Percentiles rank a stretch among this genome's conserved stretches.
phyloP scores from a whole-genome alignment of 1,140 invertebrate genomes.

The Apis cerana region DNA sequence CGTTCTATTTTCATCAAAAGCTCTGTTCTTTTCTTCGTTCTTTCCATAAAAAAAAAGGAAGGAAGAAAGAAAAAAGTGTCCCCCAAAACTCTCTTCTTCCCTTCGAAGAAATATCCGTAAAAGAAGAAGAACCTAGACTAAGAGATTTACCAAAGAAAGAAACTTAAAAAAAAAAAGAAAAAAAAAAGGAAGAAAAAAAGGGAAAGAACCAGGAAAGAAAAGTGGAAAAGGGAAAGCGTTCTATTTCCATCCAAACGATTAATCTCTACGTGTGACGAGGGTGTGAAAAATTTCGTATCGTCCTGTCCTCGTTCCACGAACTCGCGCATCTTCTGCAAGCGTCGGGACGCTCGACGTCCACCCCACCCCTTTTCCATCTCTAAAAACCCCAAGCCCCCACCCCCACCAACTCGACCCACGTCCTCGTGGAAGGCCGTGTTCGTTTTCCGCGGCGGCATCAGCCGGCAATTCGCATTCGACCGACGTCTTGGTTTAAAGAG shows the following conservation, averaged over 20 bases:
- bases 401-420: conserved; percentile 75
- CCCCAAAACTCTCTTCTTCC: too few species aligned
- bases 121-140: too few species aligned
- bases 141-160: too few species aligned
- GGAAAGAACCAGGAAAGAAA: too few species aligned
- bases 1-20: too few species aligned
- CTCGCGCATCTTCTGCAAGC: conserved; percentile 39
- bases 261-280: background rate
- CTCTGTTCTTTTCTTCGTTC: too few species aligned
- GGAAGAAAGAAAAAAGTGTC: too few species aligned
- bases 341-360: conserved; percentile 69
- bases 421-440: conserved; percentile 53
- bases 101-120: too few species aligned
- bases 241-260: conserved; percentile 9
- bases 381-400: conserved; percentile 18
- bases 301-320: conserved; percentile 31
- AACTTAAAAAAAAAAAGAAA: background rate
- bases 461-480: conserved; percentile 90
- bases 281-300: conserved; percentile 66
- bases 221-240: background rate
- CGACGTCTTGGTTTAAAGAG: conserved; percentile 92
- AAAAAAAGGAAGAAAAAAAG: background rate
- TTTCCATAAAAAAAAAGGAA: too few species aligned
- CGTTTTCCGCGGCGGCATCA: conserved; percentile 52
- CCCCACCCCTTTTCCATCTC: conserved; percentile 57